These are phyloP conservation scores for human (Homo sapiens) DNA, from an alignment of 2,113 vertebrate genomes.

Conservation along the genomic window GRCh38 chr22:43540001-43540500, in stretches of 20 bases:
- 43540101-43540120: accelerated
- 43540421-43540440: accelerated
- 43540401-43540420: accelerated
- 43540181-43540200: accelerated
- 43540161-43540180: neutral
- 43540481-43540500: neutral
- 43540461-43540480: neutral
- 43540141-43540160: slow-evolving; percentile 43
- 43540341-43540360: slow-evolving; percentile 87
- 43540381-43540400: neutral
- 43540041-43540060: no score
- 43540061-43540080: neutral
- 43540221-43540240: neutral
- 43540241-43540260: accelerated
- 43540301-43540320: slow-evolving; percentile 77
- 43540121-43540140: slow-evolving; percentile 70
- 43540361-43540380: slow-evolving; percentile 1
- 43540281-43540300: slow-evolving; percentile 83
- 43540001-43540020: neutral
- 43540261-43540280: neutral
- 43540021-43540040: neutral
- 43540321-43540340: slow-evolving; percentile 75
- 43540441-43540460: neutral
- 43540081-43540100: accelerated
- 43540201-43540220: neutral